Base-by-base conservation (phyloP, 2,113 vertebrate species). In the Calonectris borealis region DNA sequence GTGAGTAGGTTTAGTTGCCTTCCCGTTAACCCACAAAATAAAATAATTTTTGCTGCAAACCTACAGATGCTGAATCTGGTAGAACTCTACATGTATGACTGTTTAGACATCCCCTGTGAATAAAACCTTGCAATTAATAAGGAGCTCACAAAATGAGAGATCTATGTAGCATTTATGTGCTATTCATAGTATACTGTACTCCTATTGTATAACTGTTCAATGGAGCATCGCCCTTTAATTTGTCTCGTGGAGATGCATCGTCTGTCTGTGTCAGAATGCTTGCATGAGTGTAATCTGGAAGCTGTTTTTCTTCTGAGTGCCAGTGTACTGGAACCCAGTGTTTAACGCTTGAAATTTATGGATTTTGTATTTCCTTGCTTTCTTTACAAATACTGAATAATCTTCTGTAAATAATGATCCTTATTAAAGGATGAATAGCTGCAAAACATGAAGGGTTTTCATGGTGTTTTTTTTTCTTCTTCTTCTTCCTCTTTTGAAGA, bases 341-440 rank as follows among this genome's bases (percentile, higher is more conserved):
- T 77, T 92, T 94, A 81, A 95, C 94, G 32, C 62, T 83, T 92
- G 34, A 84, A 83, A 77, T 93, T 27, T 3, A 16, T 73, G 46
- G 25, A 55, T 71, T 90, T 69, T 86, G 3, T 72, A 57, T 89
- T 92, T 86, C 73, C 61, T 84, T 71, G 29, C n/a, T 64, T 87
- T 89, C 81, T 93, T 32, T 75, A 42, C 32, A 78, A 89, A 78
- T 81, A 48, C 25, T 51, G 17, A 86, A 61, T 78, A 78, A 70
- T 42, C 52, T 62, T 49, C 61, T 86, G 17, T 80, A 93, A 90
- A 88, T 57, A 78, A 38, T 70, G 55, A 38, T 82, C 29, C 49
- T 49, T 91, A 76, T 82, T 95, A 55, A 70, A 80, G 52, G n/a
- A 68, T 85, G 49, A 95, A 85, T 70, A 93, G 60, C 81, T 90